Percentiles rank a stretch among this genome's conserved stretches.
These are phyloP conservation scores for Cyprinodon diabolis DNA, from an alignment of 2,797 vertebrate genomes.

Conservation along the genomic window DNA sequence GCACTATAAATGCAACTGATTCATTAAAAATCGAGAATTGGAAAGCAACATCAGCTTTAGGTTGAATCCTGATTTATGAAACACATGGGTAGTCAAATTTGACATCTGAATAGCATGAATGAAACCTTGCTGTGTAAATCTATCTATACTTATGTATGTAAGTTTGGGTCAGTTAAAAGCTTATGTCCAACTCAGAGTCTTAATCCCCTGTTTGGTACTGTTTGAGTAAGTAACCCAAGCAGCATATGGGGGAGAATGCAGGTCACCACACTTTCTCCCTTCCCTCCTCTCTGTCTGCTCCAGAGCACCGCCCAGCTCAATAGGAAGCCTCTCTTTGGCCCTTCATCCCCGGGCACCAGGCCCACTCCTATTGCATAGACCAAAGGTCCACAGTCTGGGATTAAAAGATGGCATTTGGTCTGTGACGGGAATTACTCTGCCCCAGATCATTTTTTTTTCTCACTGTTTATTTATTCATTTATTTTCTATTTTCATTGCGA, in stretches of 20 bases:
- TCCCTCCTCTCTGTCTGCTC: constrained; percentile 67
- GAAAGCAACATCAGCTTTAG: neutral
- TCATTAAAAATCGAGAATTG: neutral
- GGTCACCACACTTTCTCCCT: constrained; percentile 70
- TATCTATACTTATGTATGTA: neutral
- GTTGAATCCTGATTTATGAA: neutral
- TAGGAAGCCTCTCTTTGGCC: constrained; percentile 38
- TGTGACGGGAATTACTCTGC: constrained; percentile 62
- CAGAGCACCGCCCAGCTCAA: constrained; percentile 59
- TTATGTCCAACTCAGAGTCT: constrained; percentile 54
- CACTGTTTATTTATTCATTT: constrained; percentile 7
- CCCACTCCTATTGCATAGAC: constrained; percentile 71
- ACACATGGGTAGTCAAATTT: neutral
- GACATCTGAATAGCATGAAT: neutral
- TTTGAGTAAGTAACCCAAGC: constrained; percentile 50
- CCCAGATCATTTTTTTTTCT: constrained; percentile 7
- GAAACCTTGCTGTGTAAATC: neutral
- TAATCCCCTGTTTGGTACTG: constrained; percentile 65
- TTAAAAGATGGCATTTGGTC: constrained; percentile 73
- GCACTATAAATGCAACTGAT: too few species aligned
- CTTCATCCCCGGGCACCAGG: constrained; percentile 57
- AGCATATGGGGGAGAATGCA: constrained; percentile 77
- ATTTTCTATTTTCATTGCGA: constrained; percentile 4
- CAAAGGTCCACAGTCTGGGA: constrained; percentile 65
- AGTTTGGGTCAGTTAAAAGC: constrained; percentile 42